Percentiles rank a stretch among this genome's conserved stretches.
These are phyloP conservation scores for Cantharis flavilabris DNA, from an alignment of 2,888 invertebrate genomes.

Conservation along the genomic window DNA sequence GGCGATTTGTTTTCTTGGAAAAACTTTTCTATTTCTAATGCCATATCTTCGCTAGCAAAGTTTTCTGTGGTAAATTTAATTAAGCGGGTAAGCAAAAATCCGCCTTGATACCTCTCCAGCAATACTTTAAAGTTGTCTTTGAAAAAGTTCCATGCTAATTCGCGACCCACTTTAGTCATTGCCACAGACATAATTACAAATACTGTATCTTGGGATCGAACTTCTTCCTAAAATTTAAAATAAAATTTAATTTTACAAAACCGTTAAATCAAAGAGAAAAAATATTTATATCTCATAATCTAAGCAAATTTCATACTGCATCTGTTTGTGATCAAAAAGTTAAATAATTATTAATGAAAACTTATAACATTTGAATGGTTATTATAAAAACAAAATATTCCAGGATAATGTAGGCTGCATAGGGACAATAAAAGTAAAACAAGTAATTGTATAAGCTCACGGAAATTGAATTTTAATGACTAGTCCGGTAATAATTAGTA, in stretches of 20 bases:
- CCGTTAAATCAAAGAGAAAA: no score
- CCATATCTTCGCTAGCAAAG: constrained; percentile 82
- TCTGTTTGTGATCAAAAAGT: no score
- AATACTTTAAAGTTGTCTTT: constrained; percentile 81
- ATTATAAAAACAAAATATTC: no score
- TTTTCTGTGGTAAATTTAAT: constrained; percentile 88
- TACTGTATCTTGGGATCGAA: constrained; percentile 88
- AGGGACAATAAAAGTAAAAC: no score
- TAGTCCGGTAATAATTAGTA: no score
- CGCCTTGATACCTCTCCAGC: constrained; percentile 80
- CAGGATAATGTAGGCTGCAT: no score
- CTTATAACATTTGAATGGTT: no score
- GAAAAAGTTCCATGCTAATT: constrained; percentile 90
- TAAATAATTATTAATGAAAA: no score
- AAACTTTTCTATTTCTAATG: constrained; percentile 81
- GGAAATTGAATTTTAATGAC: no score
- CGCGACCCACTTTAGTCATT: constrained; percentile 77
- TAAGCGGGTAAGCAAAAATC: constrained; percentile 79
- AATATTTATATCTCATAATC: no score
- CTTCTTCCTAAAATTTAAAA: constrained; percentile 71
- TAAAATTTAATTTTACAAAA: not conserved
- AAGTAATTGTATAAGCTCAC: no score
- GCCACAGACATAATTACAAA: constrained; percentile 88
- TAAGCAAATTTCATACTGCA: no score
- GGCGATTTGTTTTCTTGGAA: constrained; percentile 76